Conservation (phyloP, 1,140 invertebrate genomes). For the Lysiphlebus fabarum region DNA sequence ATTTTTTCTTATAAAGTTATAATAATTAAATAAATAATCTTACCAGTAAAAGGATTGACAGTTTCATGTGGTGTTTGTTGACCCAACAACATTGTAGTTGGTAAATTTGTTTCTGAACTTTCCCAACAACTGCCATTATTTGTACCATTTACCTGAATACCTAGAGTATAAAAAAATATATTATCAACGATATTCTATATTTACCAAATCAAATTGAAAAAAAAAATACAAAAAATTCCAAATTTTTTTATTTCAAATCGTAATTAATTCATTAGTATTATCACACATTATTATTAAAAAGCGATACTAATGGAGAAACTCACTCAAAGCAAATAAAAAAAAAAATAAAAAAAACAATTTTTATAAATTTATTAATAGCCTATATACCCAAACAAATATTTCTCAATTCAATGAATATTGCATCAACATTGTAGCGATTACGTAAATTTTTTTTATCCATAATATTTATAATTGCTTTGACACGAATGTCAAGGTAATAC, state of each 20-base stretch:
- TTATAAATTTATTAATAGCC: not conserved
- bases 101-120: slow-evolving; percentile 51
- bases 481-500: too few species aligned
- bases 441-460: slow-evolving; percentile 7
- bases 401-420: slow-evolving; percentile 22
- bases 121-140: slow-evolving; percentile 55
- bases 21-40: slow-evolving; percentile 21
- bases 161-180: slow-evolving; percentile 31
- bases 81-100: slow-evolving; percentile 49
- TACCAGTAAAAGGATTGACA: slow-evolving; percentile 50
- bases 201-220: not conserved
- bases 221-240: too few species aligned
- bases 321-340: too few species aligned
- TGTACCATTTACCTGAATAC: slow-evolving; percentile 55
- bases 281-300: not conserved
- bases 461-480: not conserved
- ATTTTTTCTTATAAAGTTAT: not conserved
- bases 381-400: slow-evolving; percentile 28
- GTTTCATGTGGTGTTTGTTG: slow-evolving; percentile 53
- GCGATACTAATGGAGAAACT: not conserved
- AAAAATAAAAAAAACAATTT: too few species aligned
- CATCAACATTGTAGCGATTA: slow-evolving; percentile 16
- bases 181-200: slow-evolving; percentile 7
- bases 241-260: not conserved
- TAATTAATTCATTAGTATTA: slow-evolving; percentile 5